phyloP scores from a whole-genome alignment of 2,888 invertebrate genomes.

The Drosophila mercatorum region DNA sequence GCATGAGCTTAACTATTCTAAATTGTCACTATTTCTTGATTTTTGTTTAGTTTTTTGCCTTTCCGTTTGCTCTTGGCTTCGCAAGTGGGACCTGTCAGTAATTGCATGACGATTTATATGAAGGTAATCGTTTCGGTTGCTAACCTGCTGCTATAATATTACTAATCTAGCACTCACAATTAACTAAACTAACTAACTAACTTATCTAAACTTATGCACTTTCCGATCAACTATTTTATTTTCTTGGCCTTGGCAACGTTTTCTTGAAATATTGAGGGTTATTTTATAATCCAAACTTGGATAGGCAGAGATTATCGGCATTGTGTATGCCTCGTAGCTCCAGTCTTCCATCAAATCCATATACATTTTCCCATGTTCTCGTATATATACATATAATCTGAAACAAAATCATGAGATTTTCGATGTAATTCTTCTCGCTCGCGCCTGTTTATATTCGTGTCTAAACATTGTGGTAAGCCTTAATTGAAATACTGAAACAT shows the following conservation, averaged over 20 bases:
- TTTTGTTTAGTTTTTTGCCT: slow-evolving; percentile 15
- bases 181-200: slow-evolving; percentile 4
- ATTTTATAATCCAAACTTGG: not conserved
- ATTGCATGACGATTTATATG: slow-evolving; percentile 40
- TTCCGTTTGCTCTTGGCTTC: slow-evolving; percentile 27
- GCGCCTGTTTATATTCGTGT: slow-evolving; percentile 72
- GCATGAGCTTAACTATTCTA: slow-evolving; percentile 64
- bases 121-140: slow-evolving; percentile 22
- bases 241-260: slow-evolving; percentile 50
- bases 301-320: slow-evolving; percentile 12
- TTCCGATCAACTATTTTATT: slow-evolving; percentile 36
- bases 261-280: slow-evolving; percentile 52
- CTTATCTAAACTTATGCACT: slow-evolving; percentile 30
- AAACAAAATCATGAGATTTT: slow-evolving; percentile 45
- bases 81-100: slow-evolving; percentile 39
- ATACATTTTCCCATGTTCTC: slow-evolving; percentile 1
- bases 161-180: slow-evolving; percentile 11
- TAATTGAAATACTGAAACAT: slow-evolving; percentile 12
- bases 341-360: slow-evolving; percentile 66
- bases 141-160: slow-evolving; percentile 24
- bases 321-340: slow-evolving; percentile 39
- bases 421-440: slow-evolving; percentile 76
- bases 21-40: slow-evolving; percentile 31
- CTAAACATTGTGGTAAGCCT: slow-evolving; percentile 61
- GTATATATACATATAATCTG: too few species aligned